Conservation (phyloP, 2,113 vertebrate species). For the Lycaon pictus region DNA sequence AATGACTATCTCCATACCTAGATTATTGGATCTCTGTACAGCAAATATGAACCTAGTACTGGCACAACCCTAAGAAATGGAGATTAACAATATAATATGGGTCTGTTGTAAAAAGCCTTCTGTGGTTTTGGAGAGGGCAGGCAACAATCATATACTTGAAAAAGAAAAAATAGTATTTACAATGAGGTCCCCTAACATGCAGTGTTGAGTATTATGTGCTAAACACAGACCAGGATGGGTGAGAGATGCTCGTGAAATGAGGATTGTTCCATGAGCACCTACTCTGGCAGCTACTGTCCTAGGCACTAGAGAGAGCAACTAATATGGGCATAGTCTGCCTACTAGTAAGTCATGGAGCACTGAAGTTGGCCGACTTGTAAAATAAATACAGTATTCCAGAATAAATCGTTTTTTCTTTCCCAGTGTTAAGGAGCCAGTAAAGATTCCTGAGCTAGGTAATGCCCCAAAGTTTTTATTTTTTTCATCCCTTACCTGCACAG, state of each 20-base stretch:
- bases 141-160: not conserved
- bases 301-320: not conserved
- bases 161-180: not conserved
- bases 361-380: not conserved
- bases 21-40: not conserved
- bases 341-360: not conserved
- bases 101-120: not conserved
- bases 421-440: not conserved
- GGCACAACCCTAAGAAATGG: not conserved
- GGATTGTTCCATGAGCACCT: not conserved
- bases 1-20: not conserved
- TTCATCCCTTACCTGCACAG: not conserved
- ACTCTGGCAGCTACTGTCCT: not conserved
- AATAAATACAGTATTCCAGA: not conserved
- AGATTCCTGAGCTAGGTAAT: not conserved
- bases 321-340: not conserved
- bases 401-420: constrained; percentile 19
- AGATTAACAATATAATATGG: not conserved
- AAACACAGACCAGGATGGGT: not conserved
- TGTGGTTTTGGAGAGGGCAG: not conserved
- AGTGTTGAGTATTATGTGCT: not conserved
- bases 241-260: not conserved
- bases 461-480: not conserved
- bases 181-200: not conserved
- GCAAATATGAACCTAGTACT: not conserved